Conservation (phyloP, 1,140 invertebrate species). For the Lerema accius region DNA sequence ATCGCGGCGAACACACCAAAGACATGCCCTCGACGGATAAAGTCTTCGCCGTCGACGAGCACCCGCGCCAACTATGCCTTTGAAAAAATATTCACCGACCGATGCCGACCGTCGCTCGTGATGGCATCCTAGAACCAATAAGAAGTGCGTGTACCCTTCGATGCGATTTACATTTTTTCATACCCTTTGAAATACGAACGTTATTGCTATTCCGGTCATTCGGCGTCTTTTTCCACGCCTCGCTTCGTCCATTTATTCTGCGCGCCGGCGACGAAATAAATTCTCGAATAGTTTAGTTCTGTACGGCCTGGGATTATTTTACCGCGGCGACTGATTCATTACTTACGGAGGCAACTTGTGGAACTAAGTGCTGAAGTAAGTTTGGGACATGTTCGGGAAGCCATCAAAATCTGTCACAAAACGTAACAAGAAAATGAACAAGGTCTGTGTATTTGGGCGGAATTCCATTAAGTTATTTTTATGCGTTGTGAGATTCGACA, state of each 20-base stretch:
- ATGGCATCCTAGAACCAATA: conserved; percentile 64
- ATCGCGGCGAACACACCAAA: conserved; percentile 69
- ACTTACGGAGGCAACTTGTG: conserved; percentile 25
- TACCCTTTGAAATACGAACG: conserved; percentile 19
- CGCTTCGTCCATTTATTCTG: conserved; percentile 43
- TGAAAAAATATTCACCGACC: conserved; percentile 55
- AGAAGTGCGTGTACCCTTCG: conserved; percentile 27
- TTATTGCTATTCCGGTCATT: conserved; percentile 45
- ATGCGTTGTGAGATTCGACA: conserved; percentile 53
- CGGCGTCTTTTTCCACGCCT: conserved; percentile 43
- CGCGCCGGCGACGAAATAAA: conserved; percentile 32
- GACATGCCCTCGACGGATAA: conserved; percentile 69
- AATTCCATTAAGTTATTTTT: conserved; percentile 58
- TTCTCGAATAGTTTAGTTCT: conserved; percentile 37
- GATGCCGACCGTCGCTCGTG: conserved; percentile 47
- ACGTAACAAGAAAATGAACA: conserved; percentile 56
- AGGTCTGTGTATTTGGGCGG: conserved; percentile 54
- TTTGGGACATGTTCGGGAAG: conserved; percentile 25
- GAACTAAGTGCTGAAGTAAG: conserved; percentile 41
- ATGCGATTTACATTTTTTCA: conserved; percentile 42
- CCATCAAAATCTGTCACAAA: conserved; percentile 58
- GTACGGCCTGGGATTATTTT: conserved; percentile 35
- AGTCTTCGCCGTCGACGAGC: conserved; percentile 68
- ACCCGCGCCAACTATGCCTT: conserved; percentile 66
- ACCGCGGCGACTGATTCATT: conserved; percentile 22